These are phyloP conservation scores for Florisuga fusca DNA, from an alignment of 2,797 vertebrate genomes.

Conservation along the genomic window DNA sequence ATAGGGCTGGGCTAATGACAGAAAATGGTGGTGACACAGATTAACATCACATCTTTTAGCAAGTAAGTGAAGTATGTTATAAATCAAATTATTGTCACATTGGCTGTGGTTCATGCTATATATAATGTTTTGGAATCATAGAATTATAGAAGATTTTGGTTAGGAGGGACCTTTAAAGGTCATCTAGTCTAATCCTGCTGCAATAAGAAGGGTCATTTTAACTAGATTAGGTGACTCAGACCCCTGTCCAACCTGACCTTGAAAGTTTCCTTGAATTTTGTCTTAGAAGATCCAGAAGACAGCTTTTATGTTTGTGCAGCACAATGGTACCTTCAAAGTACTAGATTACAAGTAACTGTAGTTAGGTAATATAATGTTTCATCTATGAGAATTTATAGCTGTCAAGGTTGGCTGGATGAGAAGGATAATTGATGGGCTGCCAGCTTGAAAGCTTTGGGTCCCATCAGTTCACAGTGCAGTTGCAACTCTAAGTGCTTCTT, in stretches of 20 bases:
- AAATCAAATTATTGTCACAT: not conserved
- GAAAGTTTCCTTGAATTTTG: not conserved
- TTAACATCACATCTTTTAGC: slow-evolving; percentile 31
- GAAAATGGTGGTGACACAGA: not conserved
- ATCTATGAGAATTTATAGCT: slow-evolving; percentile 53
- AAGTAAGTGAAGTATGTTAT: not conserved
- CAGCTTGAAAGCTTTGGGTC: slow-evolving; percentile 21
- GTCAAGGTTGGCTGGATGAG: slow-evolving; percentile 18
- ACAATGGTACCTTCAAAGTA: not conserved
- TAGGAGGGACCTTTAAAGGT: not conserved
- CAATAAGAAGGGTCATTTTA: not conserved
- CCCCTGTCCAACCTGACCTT: not conserved
- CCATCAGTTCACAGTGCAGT: not conserved
- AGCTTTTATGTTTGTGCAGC: not conserved
- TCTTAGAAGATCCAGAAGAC: not conserved
- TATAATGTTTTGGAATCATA: not conserved
- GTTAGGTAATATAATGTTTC: slow-evolving; percentile 16
- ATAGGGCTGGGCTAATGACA: not conserved
- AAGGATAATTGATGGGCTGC: not conserved
- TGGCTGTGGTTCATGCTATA: not conserved
- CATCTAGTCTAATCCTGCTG: not conserved
- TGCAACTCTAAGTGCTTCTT: not conserved
- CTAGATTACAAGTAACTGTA: not conserved
- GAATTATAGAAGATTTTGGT: not conserved
- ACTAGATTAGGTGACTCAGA: not conserved